Conservation (phyloP, 2,113 vertebrate species). For the Rattus norvegicus region DNA sequence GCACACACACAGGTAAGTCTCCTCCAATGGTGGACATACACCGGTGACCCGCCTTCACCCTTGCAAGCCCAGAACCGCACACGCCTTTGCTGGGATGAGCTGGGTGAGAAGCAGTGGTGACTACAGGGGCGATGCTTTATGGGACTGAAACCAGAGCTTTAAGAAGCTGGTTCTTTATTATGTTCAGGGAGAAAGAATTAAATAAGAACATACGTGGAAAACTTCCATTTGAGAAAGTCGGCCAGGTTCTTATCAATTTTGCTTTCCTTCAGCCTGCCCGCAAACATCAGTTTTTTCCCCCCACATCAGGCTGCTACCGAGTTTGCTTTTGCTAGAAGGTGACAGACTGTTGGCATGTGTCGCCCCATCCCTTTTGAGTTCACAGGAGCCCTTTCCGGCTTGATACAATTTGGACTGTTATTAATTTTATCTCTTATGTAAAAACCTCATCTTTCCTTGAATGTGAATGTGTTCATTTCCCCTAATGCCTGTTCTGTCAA, state of each 20-base stretch:
- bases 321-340: neutral
- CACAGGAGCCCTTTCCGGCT: slow-evolving; percentile 38
- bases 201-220: neutral
- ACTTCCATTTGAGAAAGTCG: neutral
- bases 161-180: slow-evolving; percentile 21
- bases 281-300: slow-evolving; percentile 18
- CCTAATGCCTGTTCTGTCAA: slow-evolving; percentile 68
- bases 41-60: neutral
- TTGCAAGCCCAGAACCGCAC: neutral
- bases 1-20: neutral
- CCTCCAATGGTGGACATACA: neutral
- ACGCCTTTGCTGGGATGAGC: neutral
- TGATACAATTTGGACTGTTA: slow-evolving; percentile 57
- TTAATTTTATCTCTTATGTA: slow-evolving; percentile 76
- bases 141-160: slow-evolving; percentile 25
- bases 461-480: slow-evolving; percentile 76
- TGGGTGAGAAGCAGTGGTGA: neutral
- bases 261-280: neutral
- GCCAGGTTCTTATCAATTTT: neutral
- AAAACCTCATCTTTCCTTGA: slow-evolving; percentile 72
- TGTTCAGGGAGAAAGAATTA: slow-evolving; percentile 5
- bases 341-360: neutral
- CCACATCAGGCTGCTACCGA: neutral
- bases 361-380: slow-evolving; percentile 15
- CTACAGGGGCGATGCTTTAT: neutral